Base-by-base conservation (phyloP, 2,113 vertebrate genomes). In the Pleuronectes platessa region DNA sequence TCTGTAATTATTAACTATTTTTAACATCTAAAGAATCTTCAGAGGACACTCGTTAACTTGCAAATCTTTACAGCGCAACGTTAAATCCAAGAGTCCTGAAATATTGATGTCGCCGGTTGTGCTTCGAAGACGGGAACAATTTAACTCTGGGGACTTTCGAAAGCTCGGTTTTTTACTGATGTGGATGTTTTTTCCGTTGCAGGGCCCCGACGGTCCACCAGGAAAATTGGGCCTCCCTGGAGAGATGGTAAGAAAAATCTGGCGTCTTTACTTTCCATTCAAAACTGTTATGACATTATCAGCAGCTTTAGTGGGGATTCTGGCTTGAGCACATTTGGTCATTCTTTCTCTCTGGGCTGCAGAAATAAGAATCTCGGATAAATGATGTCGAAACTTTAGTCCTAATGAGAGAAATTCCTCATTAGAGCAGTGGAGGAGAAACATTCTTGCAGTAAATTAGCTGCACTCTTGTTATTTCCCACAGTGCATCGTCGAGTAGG, bases 221-320 rank as follows among this genome's bases (percentile, higher is more conserved):
- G 98, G 98, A 91, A 97, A 94, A 92, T 67, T 58, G 2, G 98
- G 98, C 59, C 93, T 93, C 72, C 90, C 93, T 11, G 97, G 96
- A 65, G 94, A 95, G 77, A 94, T 93, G 97, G 98, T 98, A 95
- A 9, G 90, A 1, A 74, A 70, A 71, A 70, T 66, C 55, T 4
- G 24, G 17, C 20, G 63, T 74, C 47, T 82, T 78, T 61, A 23
- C 26, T 66, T 76, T 77, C 14, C 35, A n/a, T 18, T 79, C 1
- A 0, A 20, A 56, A 59, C 17, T 26, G 5, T 24, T 62, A 42
- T 58, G 11, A 23, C 26, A 2, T 18, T 1, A 27, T 66, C 42
- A 23, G 35, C 13, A 13, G 45, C 4, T 12, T 62, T 42, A 2
- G 5, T 9, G 4, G 0, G 0, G 10, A 53, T 65, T 14, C 27